phyloP scores from a whole-genome alignment of 1,140 invertebrate genomes.

The Bombus affinis region DNA sequence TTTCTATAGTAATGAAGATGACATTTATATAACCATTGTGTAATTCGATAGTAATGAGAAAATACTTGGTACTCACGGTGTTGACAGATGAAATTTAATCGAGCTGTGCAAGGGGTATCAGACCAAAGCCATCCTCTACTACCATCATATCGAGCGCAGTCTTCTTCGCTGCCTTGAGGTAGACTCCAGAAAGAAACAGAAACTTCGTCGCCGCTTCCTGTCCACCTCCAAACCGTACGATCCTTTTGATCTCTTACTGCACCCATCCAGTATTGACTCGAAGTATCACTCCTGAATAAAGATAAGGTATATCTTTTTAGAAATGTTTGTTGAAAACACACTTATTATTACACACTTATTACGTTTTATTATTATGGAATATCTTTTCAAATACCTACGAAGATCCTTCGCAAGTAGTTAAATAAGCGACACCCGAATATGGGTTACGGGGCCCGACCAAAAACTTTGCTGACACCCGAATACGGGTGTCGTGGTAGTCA shows the following conservation, averaged over 20 bases:
- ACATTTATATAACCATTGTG: neutral
- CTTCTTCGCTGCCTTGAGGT: constrained; percentile 89
- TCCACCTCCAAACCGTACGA: constrained; percentile 94
- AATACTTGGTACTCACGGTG: constrained; percentile 89
- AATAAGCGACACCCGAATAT: too few species aligned
- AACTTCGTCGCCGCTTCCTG: constrained; percentile 91
- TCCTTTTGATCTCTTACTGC: constrained; percentile 92
- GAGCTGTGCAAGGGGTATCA: constrained; percentile 93
- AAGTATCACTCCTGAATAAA: constrained; percentile 90
- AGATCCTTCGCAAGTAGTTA: too few species aligned
- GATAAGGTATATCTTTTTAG: neutral
- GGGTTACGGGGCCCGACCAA: too few species aligned
- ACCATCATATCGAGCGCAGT: constrained; percentile 95
- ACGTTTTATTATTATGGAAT: too few species aligned
- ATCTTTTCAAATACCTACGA: too few species aligned
- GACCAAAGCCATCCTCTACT: constrained; percentile 97
- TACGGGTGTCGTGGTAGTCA: too few species aligned
- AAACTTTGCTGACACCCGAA: too few species aligned
- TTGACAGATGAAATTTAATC: constrained; percentile 96
- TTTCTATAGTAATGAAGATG: neutral
- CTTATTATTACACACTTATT: too few species aligned
- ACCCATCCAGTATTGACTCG: constrained; percentile 97
- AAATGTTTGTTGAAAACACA: neutral
- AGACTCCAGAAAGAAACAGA: constrained; percentile 96
- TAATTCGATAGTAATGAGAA: constrained; percentile 19